A percentile compares a stretch with the other conserved stretches of the same genome.
These are phyloP conservation scores for Ditula angustiorana DNA, from an alignment of 2,888 invertebrate species.

Conservation along the genomic window DNA sequence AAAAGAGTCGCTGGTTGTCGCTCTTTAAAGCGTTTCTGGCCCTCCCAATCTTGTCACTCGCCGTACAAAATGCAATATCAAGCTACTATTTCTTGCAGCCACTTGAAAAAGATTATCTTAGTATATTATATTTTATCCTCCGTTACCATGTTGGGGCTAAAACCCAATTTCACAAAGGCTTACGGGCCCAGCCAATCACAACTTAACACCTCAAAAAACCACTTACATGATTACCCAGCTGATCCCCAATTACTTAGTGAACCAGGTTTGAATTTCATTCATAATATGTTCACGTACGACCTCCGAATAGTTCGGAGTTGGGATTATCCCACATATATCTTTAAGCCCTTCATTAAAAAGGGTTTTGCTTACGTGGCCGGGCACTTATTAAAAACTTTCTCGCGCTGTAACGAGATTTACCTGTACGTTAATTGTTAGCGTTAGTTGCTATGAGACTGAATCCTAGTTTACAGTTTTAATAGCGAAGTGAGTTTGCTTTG, in stretches of 20 bases:
- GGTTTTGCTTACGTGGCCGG: constrained; percentile 48
- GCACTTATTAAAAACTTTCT: constrained; percentile 40
- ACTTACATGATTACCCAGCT: constrained; percentile 23
- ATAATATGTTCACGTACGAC: constrained; percentile 54
- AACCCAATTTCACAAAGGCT: constrained; percentile 3
- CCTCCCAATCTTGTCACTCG: no score
- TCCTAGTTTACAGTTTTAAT: constrained; percentile 6
- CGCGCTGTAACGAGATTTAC: constrained; percentile 15
- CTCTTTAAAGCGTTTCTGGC: no score
- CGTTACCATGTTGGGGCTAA: neutral
- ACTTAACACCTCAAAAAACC: constrained; percentile 21
- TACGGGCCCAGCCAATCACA: constrained; percentile 13
- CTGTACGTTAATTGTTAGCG: constrained; percentile 19
- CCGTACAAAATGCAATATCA: no score
- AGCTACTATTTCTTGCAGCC: no score
- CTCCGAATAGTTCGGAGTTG: constrained; percentile 55
- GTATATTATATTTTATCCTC: neutral
- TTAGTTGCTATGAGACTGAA: constrained; percentile 1
- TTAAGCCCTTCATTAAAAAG: constrained; percentile 67
- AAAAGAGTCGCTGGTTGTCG: no score
- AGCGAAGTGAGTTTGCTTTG: constrained; percentile 5
- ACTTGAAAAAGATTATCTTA: neutral
- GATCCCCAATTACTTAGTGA: constrained; percentile 25
- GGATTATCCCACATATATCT: constrained; percentile 57
- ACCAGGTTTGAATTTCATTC: constrained; percentile 56